Conservation (phyloP, 2,888 invertebrate genomes). For the Pardosa pseudoannulata region DNA sequence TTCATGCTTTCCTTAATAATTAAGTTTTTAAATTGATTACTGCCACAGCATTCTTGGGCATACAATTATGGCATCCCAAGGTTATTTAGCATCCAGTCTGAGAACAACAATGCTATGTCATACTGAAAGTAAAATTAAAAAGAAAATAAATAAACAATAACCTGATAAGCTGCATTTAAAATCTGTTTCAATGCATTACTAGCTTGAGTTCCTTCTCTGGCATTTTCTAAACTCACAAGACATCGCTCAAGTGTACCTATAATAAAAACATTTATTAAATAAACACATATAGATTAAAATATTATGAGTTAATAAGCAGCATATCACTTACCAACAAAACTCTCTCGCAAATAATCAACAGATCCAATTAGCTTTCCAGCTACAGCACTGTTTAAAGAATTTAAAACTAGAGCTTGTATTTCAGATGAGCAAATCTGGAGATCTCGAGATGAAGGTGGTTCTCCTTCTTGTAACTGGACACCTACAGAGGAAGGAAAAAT, state of each 20-base stretch:
- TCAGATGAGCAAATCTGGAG: conserved; percentile 82
- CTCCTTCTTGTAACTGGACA: conserved; percentile 76
- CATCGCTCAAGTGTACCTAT: conserved; percentile 88
- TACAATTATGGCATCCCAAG: no score
- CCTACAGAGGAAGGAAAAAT: conserved; percentile 75
- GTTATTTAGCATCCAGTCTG: no score
- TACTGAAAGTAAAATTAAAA: no score
- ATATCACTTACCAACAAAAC: conserved; percentile 81
- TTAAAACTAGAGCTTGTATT: conserved; percentile 87
- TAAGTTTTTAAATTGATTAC: no score
- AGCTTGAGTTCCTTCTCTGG: conserved; percentile 80
- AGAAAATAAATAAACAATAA: no score
- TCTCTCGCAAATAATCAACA: conserved; percentile 88
- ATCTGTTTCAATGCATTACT: conserved; percentile 86
- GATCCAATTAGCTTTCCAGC: conserved; percentile 87
- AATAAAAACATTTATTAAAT: no score
- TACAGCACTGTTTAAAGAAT: conserved; percentile 86
- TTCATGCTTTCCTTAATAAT: no score
- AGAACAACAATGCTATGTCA: no score
- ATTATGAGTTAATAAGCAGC: no score
- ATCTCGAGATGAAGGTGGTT: conserved; percentile 77
- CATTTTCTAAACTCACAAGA: conserved; percentile 81
- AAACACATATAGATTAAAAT: no score
- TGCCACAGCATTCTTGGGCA: no score
- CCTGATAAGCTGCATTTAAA: conserved; percentile 85